Base-by-base conservation (phyloP, 2,113 vertebrate genomes). In the Sapayoa aenigma region DNA sequence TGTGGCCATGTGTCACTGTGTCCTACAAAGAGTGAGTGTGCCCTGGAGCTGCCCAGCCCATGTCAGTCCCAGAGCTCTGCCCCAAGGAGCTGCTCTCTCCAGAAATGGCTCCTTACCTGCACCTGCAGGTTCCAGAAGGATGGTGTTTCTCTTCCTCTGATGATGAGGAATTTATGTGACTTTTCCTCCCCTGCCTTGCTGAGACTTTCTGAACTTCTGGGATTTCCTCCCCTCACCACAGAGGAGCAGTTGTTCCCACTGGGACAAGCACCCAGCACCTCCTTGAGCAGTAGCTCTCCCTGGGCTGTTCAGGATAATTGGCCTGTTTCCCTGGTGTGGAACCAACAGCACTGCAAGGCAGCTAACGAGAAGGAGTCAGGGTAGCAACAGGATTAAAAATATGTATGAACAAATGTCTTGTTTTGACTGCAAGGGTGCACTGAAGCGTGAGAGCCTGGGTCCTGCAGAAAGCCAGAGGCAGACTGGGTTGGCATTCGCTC, bases 331-430 rank as follows among this genome's bases (percentile, higher is more conserved):
- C 73, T 71, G 44, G 42, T 88, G 72, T 72, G 56, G 73, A 86
- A 86, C 85, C 66, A 84, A 62, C 4, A 2, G 35, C 91, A 87
- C 37, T 79, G 81, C n/a, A 21, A 72, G 93, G 19, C 18, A 0
- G 46, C 53, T 78, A 66, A 95, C 1, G 1, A 84, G 91, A 35
- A 66, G 56, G 18, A 94, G 85, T 37, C 56, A 90, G 92, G 83
- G 90, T 93, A 96, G 92, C 85, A 96, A 89, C 90, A 82, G 53
- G 79, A 83, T 84, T 93, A 95, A 91, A 95, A 94, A 93, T 85
- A 88, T 67, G 21, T 93, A 63, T 71, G 79, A 88, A 56, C 56
- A 89, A 94, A 85, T 46, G 58, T 94, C 77, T 91, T 90, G 42
- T 87, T 95, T 91, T 1, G 0, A 75, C 77, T 91, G 89, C 31